Base-by-base conservation (phyloP, 30 jellyfish, hydroid and myxozoan species). In the Turritopsis rubra region DNA sequence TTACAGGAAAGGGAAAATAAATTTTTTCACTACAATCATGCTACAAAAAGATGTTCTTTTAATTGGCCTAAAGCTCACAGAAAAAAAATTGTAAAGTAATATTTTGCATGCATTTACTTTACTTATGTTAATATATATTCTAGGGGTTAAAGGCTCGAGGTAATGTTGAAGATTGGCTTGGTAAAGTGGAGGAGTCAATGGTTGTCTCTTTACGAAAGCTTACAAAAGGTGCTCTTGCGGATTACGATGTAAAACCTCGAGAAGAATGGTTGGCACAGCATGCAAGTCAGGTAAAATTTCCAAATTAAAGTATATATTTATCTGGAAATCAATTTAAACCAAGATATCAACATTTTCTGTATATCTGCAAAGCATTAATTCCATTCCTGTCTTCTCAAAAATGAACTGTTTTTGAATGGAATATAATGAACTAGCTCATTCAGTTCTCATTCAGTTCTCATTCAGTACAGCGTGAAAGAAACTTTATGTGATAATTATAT, bases 131-230 rank as follows among this genome's bases (percentile, higher is more conserved):
- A 41, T 22, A n/a, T 84, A n/a, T 73, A 41, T 27, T 68, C 1
- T 52, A 91, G 96, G 99, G 99, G 22, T 68, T 93, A 70, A 93
- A 93, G 74, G 99, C 99, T 23, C 91, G 99, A 74, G 99, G 99
- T 1, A 93, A 93, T 82, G 99, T 93, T 1, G 99, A 93, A 76
- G 99, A 93, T 52, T 93, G 99, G 99, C 95, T 93, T 8, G 99
- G 99, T 13, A 93, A 93, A 75, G 99, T 93, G 17, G 99, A 93
- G 72, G 99, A 93, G 52, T 85, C 99, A 7, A 93, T 93, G 99
- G 95, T 93, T n/a, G 78, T 88, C 52, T 85, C 96, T 31, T 82
- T 93, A 20, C 80, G 96, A 81, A 93, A 93, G 71, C 81, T 88
- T 52, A 86, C 96, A 16, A 93, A 93, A 78, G 83, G 84, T 3